Evolutionary conservation across 1,140 invertebrate species (phyloP).

Genomic region (Temnothorax curvispinosus): DNA sequence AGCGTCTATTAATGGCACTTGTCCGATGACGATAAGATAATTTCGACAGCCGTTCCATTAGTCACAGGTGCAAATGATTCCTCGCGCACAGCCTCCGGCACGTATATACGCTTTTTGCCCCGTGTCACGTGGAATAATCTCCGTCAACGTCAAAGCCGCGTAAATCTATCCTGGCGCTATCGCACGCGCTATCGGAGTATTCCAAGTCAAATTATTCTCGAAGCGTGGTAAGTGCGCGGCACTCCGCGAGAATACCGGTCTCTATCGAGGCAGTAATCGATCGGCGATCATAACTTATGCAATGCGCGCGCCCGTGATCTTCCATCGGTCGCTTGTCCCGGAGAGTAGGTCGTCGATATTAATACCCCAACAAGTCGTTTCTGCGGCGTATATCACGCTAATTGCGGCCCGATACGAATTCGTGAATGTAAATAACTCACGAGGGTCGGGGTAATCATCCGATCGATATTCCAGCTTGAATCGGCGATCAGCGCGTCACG

Average conservation of each 20-base stretch:
- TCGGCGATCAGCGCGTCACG: not conserved
- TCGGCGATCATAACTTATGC: constrained; percentile 54
- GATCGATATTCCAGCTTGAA: not conserved
- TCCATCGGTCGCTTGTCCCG: constrained; percentile 7
- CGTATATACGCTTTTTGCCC: not conserved
- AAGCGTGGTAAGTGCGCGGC: too few relatives aligned
- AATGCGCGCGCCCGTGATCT: constrained; percentile 32
- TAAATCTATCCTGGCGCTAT: constrained; percentile 1
- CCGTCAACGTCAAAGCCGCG: not conserved
- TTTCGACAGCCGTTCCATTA: constrained; percentile 33
- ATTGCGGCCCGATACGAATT: not conserved
- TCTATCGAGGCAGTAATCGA: constrained; percentile 11
- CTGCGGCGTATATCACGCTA: not conserved
- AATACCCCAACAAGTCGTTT: not conserved
- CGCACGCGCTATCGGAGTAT: not conserved
- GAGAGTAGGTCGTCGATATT: constrained; percentile 21
- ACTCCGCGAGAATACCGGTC: not conserved
- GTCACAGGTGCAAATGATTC: constrained; percentile 32
- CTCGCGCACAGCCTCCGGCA: not conserved
- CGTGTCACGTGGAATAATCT: not conserved
- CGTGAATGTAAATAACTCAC: constrained; percentile 23
- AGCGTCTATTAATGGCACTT: constrained; percentile 27
- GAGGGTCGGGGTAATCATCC: not conserved
- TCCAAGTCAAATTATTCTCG: constrained; percentile 14
- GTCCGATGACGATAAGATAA: constrained; percentile 40